phyloP scores from a whole-genome alignment of 2,888 invertebrate genomes.

The Ornithoptera priamus region DNA sequence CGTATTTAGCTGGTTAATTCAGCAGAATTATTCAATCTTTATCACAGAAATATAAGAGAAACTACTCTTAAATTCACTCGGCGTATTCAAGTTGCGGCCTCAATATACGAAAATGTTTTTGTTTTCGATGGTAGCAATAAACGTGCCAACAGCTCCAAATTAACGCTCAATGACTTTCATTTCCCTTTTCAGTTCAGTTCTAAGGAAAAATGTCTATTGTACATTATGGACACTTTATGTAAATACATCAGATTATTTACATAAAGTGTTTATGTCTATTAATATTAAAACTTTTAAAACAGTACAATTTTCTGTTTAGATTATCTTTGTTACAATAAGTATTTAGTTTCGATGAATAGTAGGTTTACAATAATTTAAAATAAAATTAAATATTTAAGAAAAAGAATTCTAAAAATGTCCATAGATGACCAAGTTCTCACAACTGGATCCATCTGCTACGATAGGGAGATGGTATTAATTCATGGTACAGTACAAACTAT shows the following conservation, averaged over 20 bases:
- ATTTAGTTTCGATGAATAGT: too few relatives aligned
- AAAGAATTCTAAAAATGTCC: too few relatives aligned
- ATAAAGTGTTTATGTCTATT: not conserved
- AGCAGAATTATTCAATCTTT: not conserved
- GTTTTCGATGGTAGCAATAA: constrained; percentile 22
- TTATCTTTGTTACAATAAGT: too few relatives aligned
- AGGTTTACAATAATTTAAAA: too few relatives aligned
- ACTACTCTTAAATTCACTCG: constrained; percentile 17
- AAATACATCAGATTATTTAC: not conserved
- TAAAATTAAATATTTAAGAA: too few relatives aligned
- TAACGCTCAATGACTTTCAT: constrained; percentile 25
- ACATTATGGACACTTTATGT: constrained; percentile 1
- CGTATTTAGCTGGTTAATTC: not conserved
- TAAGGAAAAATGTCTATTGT: constrained; percentile 8
- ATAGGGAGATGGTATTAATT: too few relatives aligned
- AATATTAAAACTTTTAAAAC: not conserved
- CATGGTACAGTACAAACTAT: too few relatives aligned
- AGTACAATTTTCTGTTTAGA: too few relatives aligned
- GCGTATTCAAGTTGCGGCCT: constrained; percentile 24
- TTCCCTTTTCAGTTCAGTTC: constrained; percentile 10
- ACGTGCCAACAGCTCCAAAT: constrained; percentile 21
- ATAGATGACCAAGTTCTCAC: too few relatives aligned
- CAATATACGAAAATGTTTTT: constrained; percentile 25
- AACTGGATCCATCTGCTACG: too few relatives aligned
- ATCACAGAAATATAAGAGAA: not conserved